phyloP scores from a whole-genome alignment of 2,113 vertebrate genomes.

The Chaenocephalus aceratus region DNA sequence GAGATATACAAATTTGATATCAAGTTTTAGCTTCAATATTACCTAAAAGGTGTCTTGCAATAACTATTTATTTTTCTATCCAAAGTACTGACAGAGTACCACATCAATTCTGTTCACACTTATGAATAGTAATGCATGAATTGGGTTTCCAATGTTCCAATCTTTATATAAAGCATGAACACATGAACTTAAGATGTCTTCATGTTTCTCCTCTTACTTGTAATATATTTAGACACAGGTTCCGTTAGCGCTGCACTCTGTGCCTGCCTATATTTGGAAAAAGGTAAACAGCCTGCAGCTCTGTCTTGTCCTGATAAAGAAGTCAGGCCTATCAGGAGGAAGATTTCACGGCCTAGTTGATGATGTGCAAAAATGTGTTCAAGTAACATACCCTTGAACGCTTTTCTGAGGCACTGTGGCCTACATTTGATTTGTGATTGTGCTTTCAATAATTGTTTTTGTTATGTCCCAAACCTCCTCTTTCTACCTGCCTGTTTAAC shows the following conservation, averaged over 20 bases:
- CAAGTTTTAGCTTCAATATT: neutral
- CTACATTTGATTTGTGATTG: neutral
- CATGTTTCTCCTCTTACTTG: constrained; percentile 13
- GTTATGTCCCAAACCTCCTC: neutral
- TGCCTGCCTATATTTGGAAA: constrained; percentile 52
- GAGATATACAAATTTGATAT: neutral
- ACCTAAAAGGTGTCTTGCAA: neutral
- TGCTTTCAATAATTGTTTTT: neutral
- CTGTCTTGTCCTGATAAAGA: constrained; percentile 67
- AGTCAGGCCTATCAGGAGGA: constrained; percentile 45
- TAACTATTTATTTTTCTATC: neutral
- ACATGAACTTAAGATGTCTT: neutral
- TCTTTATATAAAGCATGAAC: neutral
- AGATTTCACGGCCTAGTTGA: constrained; percentile 41
- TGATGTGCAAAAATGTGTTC: constrained; percentile 30
- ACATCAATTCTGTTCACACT: neutral
- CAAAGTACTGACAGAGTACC: neutral
- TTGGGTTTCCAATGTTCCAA: neutral
- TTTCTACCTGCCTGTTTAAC: constrained; percentile 18
- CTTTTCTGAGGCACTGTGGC: neutral
- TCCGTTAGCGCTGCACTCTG: constrained; percentile 23
- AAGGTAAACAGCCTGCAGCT: constrained; percentile 67
- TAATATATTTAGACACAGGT: constrained; percentile 26
- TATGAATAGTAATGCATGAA: neutral
- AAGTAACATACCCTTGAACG: neutral